Base-by-base conservation (phyloP, 2,113 vertebrate genomes). In the Hippocampus mohnikei region DNA sequence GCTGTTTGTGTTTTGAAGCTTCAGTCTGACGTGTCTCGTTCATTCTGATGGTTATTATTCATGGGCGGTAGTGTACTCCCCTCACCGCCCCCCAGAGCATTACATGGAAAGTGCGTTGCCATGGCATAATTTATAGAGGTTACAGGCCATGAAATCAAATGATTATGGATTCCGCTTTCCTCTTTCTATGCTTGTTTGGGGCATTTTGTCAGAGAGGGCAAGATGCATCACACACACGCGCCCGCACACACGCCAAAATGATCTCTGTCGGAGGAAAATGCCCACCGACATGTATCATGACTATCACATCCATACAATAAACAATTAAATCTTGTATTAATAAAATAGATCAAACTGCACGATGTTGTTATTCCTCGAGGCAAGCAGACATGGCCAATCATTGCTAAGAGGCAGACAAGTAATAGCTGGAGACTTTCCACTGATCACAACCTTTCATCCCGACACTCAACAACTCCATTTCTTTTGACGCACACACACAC, bases 61-160 rank as follows among this genome's bases (percentile, higher is more conserved):
- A 50, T 52, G 13, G 59, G 2, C 27, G 20, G 46, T 52, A 0
- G 44, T 33, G 27, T 50, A 46, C 46, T 21, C 50, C n/a, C 6
- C 55, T 46, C 20, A 3, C 55, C 67, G 27, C 27, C 41, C 61
- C 40, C 40, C 37, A 13, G 27, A 66, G 80, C 61, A 80, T 69
- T 27, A 74, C 60, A 67, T 74, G 76, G 62, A 68, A 74, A 73
- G 70, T 2, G 69, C 44, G 78, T 81, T 81, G 76, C 84, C 62
- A 78, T 81, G 79, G 75, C 59, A 66, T 64, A 69, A 33, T 78
- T 76, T 66, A 44, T 55, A 70, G 76, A 73, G 67, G 70, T 72
- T 78, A 76, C 69, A 70, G 58, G 70, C 70, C 72, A 71, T 73
- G 66, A 73, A 80, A 82, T 81, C 8, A 70, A 78, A 70, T 75